Evolutionary conservation across 2,797 vertebrate species (phyloP), one percentile per base, ranked within the genome.

Genomic region (Ctenopoma multispine): DNA sequence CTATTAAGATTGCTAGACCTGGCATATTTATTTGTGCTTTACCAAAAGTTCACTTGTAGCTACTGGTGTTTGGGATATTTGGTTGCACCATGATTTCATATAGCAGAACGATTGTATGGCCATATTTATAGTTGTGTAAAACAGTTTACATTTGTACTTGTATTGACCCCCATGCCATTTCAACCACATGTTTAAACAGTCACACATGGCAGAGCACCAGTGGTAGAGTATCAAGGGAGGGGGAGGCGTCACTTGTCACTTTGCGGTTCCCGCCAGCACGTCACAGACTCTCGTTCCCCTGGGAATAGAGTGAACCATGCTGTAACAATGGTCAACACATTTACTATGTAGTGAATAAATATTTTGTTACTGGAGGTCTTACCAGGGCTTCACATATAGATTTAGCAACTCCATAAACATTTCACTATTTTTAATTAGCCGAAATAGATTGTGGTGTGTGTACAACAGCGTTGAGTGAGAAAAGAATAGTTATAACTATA

Each of bases 191-290:
- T 82, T 90, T 71, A 72, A 89, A 77, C 83, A 84, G 80, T 90
- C 41, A 66, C 80, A 87, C 82, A 87, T 81, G 74, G 88, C 83
- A 87, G 89, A 86, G 85, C 83, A 67, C 75, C 73, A 84, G 73
- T 48, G 54, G 75, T 62, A 64, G 65, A 68, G 78, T 75, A 82
- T 60, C 18, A 53, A 63, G 81, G 82, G 77, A 61, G 72, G 82
- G 79, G 78, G 83, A 69, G 78, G 85, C 78, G 80, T 92, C 90
- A 70, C 83, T 86, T 90, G 89, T 92, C 91, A 90, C 82, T 91
- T 90, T 79, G 89, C 60, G 31, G 76, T 91, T 90, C 90, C 89
- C 84, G 80, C 89, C 86, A 90, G 77, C 87, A 63, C 82, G 79
- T 91, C 92, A 90, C 85, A 79, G 87, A 71, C 72, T 62, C 73